phyloP scores from a whole-genome alignment of 2,888 invertebrate genomes.

The Alentia gelatinosa region DNA sequence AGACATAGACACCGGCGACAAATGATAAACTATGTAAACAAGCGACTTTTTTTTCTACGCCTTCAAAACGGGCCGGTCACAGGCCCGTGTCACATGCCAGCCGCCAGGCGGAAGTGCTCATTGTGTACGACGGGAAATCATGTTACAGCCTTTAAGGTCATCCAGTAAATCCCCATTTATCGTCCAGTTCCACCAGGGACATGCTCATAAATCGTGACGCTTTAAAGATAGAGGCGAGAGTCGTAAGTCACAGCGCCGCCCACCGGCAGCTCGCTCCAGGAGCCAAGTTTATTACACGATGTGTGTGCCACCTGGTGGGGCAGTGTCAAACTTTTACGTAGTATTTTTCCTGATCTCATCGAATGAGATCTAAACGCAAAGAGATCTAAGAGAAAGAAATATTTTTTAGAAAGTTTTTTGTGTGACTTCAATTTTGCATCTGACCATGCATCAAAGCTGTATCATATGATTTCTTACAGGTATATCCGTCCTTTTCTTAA shows the following conservation, averaged over 20 bases:
- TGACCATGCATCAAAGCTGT: too few relatives aligned
- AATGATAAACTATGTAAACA: conserved; percentile 9
- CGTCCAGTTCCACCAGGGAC: background rate
- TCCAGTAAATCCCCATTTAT: conserved; percentile 22
- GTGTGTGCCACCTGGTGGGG: too few relatives aligned
- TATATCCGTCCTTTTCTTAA: too few relatives aligned
- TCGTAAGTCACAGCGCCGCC: background rate
- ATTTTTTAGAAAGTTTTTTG: too few relatives aligned
- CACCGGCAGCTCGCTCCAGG: too few relatives aligned
- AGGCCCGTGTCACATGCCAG: background rate
- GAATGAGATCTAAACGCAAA: too few relatives aligned
- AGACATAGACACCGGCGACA: background rate
- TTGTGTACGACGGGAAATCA: background rate
- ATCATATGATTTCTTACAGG: too few relatives aligned
- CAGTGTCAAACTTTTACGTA: too few relatives aligned
- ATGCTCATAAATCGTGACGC: background rate
- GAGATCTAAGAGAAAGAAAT: too few relatives aligned
- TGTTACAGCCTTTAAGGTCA: conserved; percentile 16
- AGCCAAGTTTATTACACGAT: too few relatives aligned
- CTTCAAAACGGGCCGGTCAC: background rate
- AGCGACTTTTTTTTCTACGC: background rate
- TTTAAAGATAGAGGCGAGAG: background rate
- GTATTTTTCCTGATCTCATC: too few relatives aligned
- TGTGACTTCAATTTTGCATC: too few relatives aligned
- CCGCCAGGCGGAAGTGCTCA: background rate